Conservation (phyloP, 2,113 vertebrate genomes). For the Aldabrachelys gigantea region DNA sequence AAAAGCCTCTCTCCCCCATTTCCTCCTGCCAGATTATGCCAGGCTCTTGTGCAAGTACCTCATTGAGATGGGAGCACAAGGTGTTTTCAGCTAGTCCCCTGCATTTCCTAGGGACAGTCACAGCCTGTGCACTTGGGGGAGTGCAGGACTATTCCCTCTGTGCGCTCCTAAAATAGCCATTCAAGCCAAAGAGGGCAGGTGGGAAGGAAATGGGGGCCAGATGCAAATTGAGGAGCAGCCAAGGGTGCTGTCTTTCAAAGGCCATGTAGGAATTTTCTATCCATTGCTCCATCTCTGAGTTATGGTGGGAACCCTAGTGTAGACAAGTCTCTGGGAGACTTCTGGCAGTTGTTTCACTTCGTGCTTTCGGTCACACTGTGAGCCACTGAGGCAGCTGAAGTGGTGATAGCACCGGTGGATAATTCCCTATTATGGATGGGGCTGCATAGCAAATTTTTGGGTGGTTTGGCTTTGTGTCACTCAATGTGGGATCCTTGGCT, state of each 20-base stretch:
- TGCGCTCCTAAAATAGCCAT: background rate
- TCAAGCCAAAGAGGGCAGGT: background rate
- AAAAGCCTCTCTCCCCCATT: background rate
- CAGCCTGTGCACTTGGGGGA: rapidly evolving
- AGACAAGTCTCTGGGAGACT: background rate
- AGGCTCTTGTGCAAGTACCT: background rate
- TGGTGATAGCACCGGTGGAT: background rate
- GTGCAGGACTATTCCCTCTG: background rate
- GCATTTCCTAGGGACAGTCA: background rate
- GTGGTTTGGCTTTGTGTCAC: background rate
- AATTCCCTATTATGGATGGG: background rate
- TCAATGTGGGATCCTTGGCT: background rate
- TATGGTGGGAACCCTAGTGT: background rate
- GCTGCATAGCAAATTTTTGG: background rate
- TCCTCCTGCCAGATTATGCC: background rate
- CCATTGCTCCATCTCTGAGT: background rate
- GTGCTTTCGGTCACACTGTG: background rate
- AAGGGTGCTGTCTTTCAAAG: background rate
- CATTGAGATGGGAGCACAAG: background rate
- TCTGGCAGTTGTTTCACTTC: background rate
- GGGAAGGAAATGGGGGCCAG: background rate
- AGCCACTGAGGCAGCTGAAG: background rate
- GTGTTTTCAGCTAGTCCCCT: background rate
- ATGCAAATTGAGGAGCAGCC: background rate
- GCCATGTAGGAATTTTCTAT: background rate